Conservation (phyloP, 1,140 invertebrate species). For the Holotrichia oblita region DNA sequence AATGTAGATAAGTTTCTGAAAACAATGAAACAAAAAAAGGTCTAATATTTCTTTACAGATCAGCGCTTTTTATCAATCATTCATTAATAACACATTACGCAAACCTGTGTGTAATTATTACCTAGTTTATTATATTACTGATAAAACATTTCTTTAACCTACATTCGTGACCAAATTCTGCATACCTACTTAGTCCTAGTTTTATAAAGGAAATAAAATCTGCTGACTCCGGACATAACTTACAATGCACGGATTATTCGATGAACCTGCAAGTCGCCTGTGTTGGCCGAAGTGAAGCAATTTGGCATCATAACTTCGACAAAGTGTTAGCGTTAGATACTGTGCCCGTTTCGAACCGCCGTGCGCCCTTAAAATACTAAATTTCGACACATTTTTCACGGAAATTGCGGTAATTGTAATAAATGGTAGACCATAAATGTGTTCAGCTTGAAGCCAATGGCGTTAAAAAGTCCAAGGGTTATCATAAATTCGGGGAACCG, state of each 20-base stretch:
- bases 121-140: background rate
- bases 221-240: slow-evolving; percentile 18
- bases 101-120: too few relatives aligned
- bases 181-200: background rate
- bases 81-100: too few relatives aligned
- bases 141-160: background rate
- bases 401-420: slow-evolving; percentile 37
- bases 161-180: background rate
- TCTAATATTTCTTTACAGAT: too few relatives aligned
- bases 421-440: slow-evolving; percentile 32
- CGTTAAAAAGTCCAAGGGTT: background rate
- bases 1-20: too few relatives aligned
- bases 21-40: too few relatives aligned
- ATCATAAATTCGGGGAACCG: slow-evolving; percentile 52
- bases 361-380: background rate
- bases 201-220: slow-evolving; percentile 14
- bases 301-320: slow-evolving; percentile 15
- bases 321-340: background rate
- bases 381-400: background rate
- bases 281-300: background rate
- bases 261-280: slow-evolving; percentile 15
- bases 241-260: background rate
- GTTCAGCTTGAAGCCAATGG: slow-evolving; percentile 22
- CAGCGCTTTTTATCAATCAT: too few relatives aligned
- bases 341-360: background rate